A percentile compares a stretch with the other conserved stretches of the same genome.
phyloP scores from a whole-genome alignment of 2,797 vertebrate genomes.

The Alca torda region DNA sequence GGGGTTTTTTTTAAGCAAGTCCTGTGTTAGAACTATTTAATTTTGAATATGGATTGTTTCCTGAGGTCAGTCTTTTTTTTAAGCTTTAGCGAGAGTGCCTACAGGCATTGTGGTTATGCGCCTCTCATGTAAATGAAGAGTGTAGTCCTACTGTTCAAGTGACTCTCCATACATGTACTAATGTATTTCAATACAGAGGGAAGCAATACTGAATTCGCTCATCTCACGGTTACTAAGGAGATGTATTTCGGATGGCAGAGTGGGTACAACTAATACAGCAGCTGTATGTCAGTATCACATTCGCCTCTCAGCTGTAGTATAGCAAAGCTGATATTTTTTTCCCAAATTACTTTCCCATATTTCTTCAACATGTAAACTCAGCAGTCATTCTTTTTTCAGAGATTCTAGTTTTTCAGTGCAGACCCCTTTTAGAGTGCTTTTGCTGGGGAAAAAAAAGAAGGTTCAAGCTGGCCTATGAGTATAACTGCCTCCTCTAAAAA shows the following conservation, averaged over 20 bases:
- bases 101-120: background rate
- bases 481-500: background rate
- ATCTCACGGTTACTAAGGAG: background rate
- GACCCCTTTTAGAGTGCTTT: background rate
- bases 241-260: background rate
- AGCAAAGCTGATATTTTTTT: background rate
- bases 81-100: background rate
- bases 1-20: background rate
- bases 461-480: background rate
- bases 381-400: background rate
- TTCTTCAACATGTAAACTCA: background rate
- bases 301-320: background rate
- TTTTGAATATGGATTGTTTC: background rate
- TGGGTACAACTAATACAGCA: background rate
- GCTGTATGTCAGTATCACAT: background rate
- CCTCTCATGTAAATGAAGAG: background rate
- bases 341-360: background rate
- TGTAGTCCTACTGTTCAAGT: background rate
- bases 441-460: background rate
- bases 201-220: background rate
- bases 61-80: background rate
- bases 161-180: background rate
- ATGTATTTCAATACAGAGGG: background rate
- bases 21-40: background rate
- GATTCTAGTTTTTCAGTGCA: background rate